Conservation (phyloP, 2,888 invertebrate species). For the Nemotelus nigrinus region DNA sequence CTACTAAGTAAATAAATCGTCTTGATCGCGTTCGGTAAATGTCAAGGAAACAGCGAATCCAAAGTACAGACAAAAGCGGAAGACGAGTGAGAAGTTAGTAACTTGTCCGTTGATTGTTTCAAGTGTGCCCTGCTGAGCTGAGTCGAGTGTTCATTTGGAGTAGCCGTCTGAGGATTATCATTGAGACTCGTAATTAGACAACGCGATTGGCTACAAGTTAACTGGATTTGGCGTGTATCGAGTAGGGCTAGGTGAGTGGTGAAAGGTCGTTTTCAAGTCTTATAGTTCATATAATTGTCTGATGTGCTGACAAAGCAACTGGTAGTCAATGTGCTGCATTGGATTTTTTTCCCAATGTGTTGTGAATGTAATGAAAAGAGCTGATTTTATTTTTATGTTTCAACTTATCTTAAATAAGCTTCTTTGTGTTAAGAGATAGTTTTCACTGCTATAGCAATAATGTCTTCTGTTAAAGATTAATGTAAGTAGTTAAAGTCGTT, state of each 20-base stretch:
- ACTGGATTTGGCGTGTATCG: slow-evolving; percentile 4
- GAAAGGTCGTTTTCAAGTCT: slow-evolving; percentile 32
- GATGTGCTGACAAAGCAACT: no score
- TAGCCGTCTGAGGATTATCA: slow-evolving; percentile 30
- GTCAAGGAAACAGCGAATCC: slow-evolving; percentile 36
- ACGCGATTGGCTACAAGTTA: not conserved
- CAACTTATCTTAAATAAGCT: no score
- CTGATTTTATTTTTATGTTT: no score
- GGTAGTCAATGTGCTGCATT: no score
- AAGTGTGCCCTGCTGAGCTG: not conserved
- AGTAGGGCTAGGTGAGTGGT: slow-evolving; percentile 40
- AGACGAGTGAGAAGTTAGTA: slow-evolving; percentile 1
- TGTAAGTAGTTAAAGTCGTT: no score
- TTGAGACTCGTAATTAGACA: not conserved
- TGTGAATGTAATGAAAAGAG: no score
- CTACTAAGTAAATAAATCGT: slow-evolving; percentile 12
- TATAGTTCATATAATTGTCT: no score
- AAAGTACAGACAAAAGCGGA: slow-evolving; percentile 5
- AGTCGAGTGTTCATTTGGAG: slow-evolving; percentile 2
- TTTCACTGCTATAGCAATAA: no score
- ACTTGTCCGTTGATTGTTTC: not conserved
- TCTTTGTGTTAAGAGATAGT: no score
- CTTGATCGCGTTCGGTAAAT: slow-evolving; percentile 18
- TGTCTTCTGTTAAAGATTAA: no score
- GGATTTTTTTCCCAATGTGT: no score